Conservation (phyloP, 2,888 invertebrate species). For the Drosophila mayaguana region DNA sequence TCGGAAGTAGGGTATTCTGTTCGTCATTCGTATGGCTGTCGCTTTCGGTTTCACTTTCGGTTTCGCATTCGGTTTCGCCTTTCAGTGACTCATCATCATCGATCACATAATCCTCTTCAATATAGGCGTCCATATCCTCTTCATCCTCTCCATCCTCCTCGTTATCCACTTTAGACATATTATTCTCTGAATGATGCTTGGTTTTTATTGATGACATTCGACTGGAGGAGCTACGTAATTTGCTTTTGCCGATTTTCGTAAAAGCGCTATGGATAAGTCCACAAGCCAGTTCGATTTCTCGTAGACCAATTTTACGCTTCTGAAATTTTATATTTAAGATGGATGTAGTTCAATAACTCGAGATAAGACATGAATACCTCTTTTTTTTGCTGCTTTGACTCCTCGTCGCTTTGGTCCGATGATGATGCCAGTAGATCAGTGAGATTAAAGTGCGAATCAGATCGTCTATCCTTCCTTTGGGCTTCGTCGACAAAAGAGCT, state of each 20-base stretch:
- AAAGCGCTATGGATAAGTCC: neutral
- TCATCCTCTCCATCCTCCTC: constrained; percentile 2
- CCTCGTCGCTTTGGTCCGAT: constrained; percentile 29
- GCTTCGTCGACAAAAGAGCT: neutral
- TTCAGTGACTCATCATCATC: neutral
- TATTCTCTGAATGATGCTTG: neutral
- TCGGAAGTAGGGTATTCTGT: no score
- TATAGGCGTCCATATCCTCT: neutral
- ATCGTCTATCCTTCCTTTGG: no score
- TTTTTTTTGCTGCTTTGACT: constrained; percentile 20
- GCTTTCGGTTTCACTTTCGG: no score
- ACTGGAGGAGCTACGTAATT: neutral
- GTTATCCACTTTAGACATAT: neutral
- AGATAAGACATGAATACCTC: constrained; percentile 19
- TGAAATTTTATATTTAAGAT: neutral
- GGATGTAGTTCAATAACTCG: no score
- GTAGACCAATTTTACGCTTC: constrained; percentile 60
- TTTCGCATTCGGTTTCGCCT: no score
- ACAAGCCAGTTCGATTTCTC: constrained; percentile 48
- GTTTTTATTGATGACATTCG: neutral
- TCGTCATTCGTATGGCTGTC: no score
- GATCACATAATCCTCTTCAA: constrained; percentile 5
- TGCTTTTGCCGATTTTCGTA: no score
- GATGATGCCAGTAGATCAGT: constrained; percentile 43
- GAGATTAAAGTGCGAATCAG: constrained; percentile 17